These are phyloP conservation scores for Epistrophella euchroma DNA, from an alignment of 2,888 invertebrate species.

Conservation along the genomic window DNA sequence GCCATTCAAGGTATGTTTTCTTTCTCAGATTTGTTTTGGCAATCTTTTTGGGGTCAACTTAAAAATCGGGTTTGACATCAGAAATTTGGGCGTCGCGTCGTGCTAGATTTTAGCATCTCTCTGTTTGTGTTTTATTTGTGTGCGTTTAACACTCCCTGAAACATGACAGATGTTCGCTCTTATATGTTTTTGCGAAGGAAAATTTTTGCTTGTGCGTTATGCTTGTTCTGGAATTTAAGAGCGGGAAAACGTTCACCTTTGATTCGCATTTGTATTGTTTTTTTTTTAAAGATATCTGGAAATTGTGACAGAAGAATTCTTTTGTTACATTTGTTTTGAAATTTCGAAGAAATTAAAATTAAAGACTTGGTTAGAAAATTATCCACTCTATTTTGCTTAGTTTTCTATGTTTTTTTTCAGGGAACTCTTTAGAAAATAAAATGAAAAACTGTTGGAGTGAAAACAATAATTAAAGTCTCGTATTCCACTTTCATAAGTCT, in stretches of 20 bases:
- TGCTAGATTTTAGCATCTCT: conserved; percentile 34
- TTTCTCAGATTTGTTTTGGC: background rate
- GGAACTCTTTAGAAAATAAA: background rate
- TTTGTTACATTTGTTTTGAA: conserved; percentile 19
- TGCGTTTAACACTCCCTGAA: conserved; percentile 28
- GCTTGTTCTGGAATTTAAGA: conserved; percentile 55
- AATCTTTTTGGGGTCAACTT: background rate
- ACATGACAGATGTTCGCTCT: background rate
- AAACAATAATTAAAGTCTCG: background rate
- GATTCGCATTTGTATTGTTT: conserved; percentile 8
- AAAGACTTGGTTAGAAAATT: background rate
- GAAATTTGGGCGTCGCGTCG: conserved; percentile 69
- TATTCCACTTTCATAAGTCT: background rate
- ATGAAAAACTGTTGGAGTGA: background rate
- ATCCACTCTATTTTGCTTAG: background rate
- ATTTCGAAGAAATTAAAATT: background rate
- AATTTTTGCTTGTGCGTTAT: conserved; percentile 22
- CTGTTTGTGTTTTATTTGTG: background rate
- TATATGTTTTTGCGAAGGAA: conserved; percentile 9
- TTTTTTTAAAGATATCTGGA: conserved; percentile 1
- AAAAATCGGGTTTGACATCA: conserved; percentile 4
- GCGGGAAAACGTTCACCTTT: conserved; percentile 47
- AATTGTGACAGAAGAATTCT: background rate
- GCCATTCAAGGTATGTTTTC: conserved; percentile 78
- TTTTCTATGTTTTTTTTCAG: background rate